These are phyloP conservation scores for Alouatta palliata DNA, from an alignment of 2,113 vertebrate species.

Conservation along the genomic window DNA sequence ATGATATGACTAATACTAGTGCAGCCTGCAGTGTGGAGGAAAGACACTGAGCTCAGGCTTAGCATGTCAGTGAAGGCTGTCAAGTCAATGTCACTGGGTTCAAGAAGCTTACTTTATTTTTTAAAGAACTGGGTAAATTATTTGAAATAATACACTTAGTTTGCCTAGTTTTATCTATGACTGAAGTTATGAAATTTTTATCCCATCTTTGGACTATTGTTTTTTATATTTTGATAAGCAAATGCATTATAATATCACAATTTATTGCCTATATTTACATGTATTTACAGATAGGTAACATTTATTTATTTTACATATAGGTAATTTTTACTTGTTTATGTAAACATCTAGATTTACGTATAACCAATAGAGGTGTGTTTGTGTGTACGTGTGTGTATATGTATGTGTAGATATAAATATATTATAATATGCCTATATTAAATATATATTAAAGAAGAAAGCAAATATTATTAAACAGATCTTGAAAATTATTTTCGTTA, in stretches of 20 bases:
- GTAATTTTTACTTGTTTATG: not conserved
- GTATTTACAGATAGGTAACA: not conserved
- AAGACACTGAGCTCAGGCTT: not conserved
- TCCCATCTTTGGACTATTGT: not conserved
- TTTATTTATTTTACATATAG: not conserved
- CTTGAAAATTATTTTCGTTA: constrained; percentile 59
- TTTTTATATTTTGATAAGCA: not conserved
- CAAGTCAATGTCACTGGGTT: not conserved
- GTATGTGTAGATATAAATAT: not conserved
- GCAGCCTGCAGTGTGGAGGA: accelerated
- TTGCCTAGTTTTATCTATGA: not conserved
- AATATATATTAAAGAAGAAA: constrained; percentile 34
- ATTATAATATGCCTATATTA: not conserved
- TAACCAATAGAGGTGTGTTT: not conserved
- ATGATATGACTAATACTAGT: not conserved
- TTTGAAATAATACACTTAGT: not conserved
- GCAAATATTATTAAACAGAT: constrained; percentile 49
- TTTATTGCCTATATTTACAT: not conserved
- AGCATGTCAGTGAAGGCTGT: not conserved
- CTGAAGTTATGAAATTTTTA: not conserved
- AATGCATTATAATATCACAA: not conserved
- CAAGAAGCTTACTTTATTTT: not conserved
- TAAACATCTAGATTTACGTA: not conserved
- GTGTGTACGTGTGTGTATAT: not conserved
- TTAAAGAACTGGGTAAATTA: not conserved